Evolutionary conservation across 2,888 invertebrate species (phyloP).

Genomic region (Luffia ferchaultella): DNA sequence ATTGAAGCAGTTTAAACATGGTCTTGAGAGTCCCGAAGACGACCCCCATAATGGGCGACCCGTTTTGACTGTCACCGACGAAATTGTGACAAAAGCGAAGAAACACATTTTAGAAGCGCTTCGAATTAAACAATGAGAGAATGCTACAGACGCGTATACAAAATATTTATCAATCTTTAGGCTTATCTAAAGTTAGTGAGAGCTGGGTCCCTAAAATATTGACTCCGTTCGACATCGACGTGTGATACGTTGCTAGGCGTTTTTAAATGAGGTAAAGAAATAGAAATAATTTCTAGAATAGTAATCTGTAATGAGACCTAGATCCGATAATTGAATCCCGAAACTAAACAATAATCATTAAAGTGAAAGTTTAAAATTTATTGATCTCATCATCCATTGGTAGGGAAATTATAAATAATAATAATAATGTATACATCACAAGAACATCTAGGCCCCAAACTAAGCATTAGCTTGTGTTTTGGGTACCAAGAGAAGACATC

Average conservation of each 20-base stretch:
- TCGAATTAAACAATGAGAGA: not conserved
- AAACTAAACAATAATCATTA: not conserved
- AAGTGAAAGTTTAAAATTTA: too few species aligned
- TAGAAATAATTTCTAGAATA: not conserved
- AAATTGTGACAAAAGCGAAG: not conserved
- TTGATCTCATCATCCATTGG: too few species aligned
- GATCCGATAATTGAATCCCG: not conserved
- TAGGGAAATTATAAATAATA: too few species aligned
- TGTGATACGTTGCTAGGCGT: not conserved
- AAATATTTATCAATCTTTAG: not conserved
- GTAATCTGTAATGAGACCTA: not conserved
- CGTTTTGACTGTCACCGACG: not conserved
- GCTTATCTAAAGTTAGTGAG: not conserved
- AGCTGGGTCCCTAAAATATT: not conserved
- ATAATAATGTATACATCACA: too few species aligned
- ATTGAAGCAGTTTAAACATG: not conserved
- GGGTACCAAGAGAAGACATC: too few species aligned
- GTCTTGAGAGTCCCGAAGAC: not conserved
- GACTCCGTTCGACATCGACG: not conserved
- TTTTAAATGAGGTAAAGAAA: not conserved
- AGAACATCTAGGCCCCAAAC: too few species aligned
- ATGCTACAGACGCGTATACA: not conserved
- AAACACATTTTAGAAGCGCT: not conserved
- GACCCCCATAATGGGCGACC: not conserved
- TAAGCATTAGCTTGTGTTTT: too few species aligned